Evolutionary conservation across 2,888 invertebrate species (phyloP), one percentile per base, ranked within the genome.

Genomic region (Rapana venosa): DNA sequence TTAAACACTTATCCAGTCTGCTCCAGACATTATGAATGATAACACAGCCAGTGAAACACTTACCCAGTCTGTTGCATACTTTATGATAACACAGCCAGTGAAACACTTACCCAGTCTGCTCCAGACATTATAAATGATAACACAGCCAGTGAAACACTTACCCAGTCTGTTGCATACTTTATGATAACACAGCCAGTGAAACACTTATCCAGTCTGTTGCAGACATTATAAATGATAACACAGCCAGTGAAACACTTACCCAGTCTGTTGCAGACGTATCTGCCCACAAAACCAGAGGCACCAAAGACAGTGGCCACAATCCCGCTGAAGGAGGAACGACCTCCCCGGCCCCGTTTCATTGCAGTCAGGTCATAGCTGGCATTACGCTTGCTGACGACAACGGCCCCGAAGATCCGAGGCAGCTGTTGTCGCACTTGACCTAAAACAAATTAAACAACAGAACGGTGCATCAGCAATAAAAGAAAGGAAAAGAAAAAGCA

Each of bases 221-320:
- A 47, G 2, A 8, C n/a, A n/a, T n/a, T n/a, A n/a, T n/a, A n/a
- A n/a, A n/a, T n/a, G n/a, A n/a, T n/a, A n/a, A n/a, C n/a, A 61
- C 61, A 61, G 20, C 20, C 61, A 61, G 17, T 61, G 6, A 61
- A 61, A 17, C 56, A 90, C 92, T 98, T 98, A 94, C 99, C 99
- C 89, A 99, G 97, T 94, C 97, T 97, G 96, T 98, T 99, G 96
- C 98, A 97, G 30, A 99, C 97, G 97, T 98, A 97, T 92, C 97
- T 97, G 0, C 99, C 99, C 0, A 99, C 96, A 95, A 98, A 98
- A 1, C 99, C 99, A 70, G 97, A 97, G 90, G 97, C 97, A 88
- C 99, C 99, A 96, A 99, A 99, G 0, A 99, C 98, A n/a, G 99
- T 99, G n/a, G 98, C 98, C 2, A 99, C 98, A 90, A 98, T 97